phyloP scores from a whole-genome alignment of 92 coral and sea anemone genomes.

The Parazoanthus swiftii region DNA sequence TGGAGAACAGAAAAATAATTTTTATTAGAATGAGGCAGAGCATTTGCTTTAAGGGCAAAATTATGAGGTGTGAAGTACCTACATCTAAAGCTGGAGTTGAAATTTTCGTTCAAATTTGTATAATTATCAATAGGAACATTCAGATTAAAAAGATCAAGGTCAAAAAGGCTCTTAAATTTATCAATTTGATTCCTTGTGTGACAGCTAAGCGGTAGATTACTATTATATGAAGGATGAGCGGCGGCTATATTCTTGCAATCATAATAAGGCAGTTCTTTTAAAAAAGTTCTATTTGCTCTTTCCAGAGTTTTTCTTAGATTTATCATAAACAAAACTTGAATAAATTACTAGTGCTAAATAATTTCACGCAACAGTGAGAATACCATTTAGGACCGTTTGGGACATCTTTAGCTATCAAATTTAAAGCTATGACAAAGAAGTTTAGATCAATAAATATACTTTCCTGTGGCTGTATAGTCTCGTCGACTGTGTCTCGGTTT shows the following conservation, averaged over 20 bases:
- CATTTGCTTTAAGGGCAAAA: not conserved
- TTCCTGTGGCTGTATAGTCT: not conserved
- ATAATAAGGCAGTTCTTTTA: not conserved
- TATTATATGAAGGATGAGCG: not conserved
- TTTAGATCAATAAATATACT: not conserved
- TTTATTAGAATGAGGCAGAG: not conserved
- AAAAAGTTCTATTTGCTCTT: not conserved
- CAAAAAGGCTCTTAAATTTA: not conserved
- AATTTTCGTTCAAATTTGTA: not conserved
- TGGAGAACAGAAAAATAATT: slow-evolving; percentile 1
- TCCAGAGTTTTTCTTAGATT: not conserved
- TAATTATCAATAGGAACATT: not conserved
- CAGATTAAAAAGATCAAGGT: not conserved
- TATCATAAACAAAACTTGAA: not conserved
- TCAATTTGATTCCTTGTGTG: not conserved
- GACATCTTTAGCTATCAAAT: not conserved
- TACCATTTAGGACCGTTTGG: not conserved
- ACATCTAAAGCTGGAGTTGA: not conserved
- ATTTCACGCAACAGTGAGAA: not conserved
- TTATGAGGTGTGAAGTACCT: slow-evolving; percentile 25
- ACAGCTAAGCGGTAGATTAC: not conserved
- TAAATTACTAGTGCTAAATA: not conserved
- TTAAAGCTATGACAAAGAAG: not conserved
- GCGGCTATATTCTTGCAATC: not conserved
- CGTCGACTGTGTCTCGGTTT: not conserved